phyloP scores from a whole-genome alignment of 1,140 invertebrate species.

The Phthorimaea operculella region DNA sequence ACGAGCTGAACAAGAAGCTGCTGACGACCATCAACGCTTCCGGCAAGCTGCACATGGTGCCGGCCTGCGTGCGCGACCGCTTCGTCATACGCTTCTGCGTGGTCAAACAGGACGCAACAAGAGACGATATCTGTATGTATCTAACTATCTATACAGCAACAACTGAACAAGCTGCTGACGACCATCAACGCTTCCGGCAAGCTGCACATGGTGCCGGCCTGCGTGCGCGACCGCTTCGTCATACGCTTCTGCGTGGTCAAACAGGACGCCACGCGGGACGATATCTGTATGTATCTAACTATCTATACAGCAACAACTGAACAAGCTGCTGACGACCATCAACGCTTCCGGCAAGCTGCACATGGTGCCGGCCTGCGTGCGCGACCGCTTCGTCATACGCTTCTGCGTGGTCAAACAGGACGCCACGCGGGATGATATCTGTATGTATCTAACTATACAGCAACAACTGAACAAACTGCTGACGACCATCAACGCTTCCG shows the following conservation, averaged over 20 bases:
- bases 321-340: constrained; percentile 92
- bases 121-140: constrained; percentile 84
- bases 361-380: constrained; percentile 95
- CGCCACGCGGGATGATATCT: constrained; percentile 88
- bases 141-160: constrained; percentile 32
- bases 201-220: constrained; percentile 97
- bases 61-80: constrained; percentile 88
- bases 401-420: constrained; percentile 96
- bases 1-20: constrained; percentile 91
- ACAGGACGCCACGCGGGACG: constrained; percentile 87
- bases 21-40: constrained; percentile 95
- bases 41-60: constrained; percentile 97
- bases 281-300: constrained; percentile 76
- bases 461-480: constrained; percentile 87
- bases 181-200: constrained; percentile 96
- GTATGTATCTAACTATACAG: constrained; percentile 63
- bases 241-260: constrained; percentile 97
- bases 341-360: constrained; percentile 97
- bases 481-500: constrained; percentile 94
- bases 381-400: constrained; percentile 92
- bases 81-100: constrained; percentile 97
- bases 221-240: constrained; percentile 88
- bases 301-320: constrained; percentile 74
- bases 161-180: constrained; percentile 91
- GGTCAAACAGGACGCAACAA: constrained; percentile 89